Percentiles rank a stretch among this genome's conserved stretches.
Conservation (phyloP, 2,888 invertebrate genomes). For the Autographa gamma region DNA sequence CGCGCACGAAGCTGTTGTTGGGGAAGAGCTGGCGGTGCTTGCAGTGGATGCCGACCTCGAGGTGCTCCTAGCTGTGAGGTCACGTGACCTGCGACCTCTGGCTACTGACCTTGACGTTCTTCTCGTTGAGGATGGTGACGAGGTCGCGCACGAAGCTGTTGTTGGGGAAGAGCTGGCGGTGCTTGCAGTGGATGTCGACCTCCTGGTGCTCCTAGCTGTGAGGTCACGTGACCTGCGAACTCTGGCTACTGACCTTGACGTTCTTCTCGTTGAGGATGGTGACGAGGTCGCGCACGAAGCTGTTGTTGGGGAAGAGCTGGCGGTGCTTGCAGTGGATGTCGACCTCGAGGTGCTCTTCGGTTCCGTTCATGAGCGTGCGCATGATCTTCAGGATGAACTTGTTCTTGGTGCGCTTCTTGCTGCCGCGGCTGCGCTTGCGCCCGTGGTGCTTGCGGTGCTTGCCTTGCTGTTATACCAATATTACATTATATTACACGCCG, state of each 20-base stretch:
- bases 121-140: conserved; percentile 79
- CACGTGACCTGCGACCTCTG: neutral
- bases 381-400: conserved; percentile 79
- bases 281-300: conserved; percentile 81
- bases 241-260: conserved; percentile 70
- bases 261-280: conserved; percentile 78
- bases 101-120: conserved; percentile 75
- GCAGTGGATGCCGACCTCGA: too few species aligned
- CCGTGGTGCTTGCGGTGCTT: conserved; percentile 57
- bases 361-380: conserved; percentile 64
- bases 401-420: conserved; percentile 70
- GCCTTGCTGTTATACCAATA: neutral
- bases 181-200: conserved; percentile 77
- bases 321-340: conserved; percentile 77
- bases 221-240: neutral
- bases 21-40: conserved; percentile 73
- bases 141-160: conserved; percentile 81
- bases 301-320: conserved; percentile 77
- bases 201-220: too few species aligned
- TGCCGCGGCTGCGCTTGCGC: conserved; percentile 44
- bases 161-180: conserved; percentile 75
- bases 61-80: neutral
- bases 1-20: conserved; percentile 81
- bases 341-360: conserved; percentile 78
- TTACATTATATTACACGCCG: too few species aligned